These are phyloP conservation scores for Amblyraja radiata DNA, from an alignment of 2,797 vertebrate species.

Conservation along the genomic window DNA sequence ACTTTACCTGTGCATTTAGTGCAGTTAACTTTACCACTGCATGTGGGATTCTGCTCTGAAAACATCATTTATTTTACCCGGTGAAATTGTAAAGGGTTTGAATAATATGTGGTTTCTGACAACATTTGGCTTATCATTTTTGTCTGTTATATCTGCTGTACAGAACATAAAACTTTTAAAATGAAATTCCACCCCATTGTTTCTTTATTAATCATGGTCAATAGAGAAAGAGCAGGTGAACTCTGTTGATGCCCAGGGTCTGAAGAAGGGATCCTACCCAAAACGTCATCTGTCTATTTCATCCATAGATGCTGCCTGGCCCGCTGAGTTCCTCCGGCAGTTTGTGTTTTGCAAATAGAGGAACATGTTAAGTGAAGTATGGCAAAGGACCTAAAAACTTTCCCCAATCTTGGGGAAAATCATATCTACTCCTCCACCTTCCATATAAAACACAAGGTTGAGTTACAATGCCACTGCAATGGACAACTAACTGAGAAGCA, in stretches of 20 bases:
- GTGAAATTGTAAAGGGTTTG: background rate
- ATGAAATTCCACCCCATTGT: background rate
- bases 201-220: background rate
- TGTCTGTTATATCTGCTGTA: conserved; percentile 30
- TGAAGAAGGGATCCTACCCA: no score
- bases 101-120: background rate
- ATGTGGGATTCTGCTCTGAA: background rate
- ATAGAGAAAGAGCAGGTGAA: background rate
- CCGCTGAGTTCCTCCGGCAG: no score
- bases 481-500: background rate
- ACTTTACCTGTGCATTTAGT: background rate
- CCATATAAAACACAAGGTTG: background rate
- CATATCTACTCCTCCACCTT: background rate
- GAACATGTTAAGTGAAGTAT: no score
- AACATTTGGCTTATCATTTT: conserved; percentile 26
- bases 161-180: conserved; percentile 17
- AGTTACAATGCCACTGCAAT: background rate
- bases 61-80: background rate
- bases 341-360: no score
- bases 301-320: no score
- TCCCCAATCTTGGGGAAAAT: background rate
- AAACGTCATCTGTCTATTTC: no score
- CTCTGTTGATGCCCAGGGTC: background rate
- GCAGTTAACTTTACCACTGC: background rate
- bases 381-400: no score